Conservation (phyloP, 2,888 invertebrate genomes). For the Scaptomyza caliginosa region DNA sequence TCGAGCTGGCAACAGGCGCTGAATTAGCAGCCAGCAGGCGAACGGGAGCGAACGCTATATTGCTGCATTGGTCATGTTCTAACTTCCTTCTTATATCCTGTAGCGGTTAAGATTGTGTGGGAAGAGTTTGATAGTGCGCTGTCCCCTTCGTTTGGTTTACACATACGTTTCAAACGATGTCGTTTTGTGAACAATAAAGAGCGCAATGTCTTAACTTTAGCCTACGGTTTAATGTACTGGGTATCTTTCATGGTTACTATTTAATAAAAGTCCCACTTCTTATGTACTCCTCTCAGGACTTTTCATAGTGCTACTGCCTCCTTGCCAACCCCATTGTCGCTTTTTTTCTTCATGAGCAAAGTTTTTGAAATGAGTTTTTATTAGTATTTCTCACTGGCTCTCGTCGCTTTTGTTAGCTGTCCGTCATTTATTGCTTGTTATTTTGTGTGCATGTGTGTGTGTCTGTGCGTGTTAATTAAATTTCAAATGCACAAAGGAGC, state of each 20-base stretch:
- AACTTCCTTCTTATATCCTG: background rate
- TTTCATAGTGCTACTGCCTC: background rate
- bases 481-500: constrained; percentile 71
- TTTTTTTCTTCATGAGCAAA: constrained; percentile 62
- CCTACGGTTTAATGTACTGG: no score
- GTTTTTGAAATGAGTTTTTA: constrained; percentile 76
- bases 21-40: constrained; percentile 65
- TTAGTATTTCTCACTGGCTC: constrained; percentile 60
- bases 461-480: constrained; percentile 69
- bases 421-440: constrained; percentile 23
- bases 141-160: no score
- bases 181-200: background rate
- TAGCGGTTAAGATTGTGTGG: background rate
- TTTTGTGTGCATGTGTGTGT: constrained; percentile 13
- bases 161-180: no score
- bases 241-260: no score
- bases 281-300: background rate
- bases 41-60: constrained; percentile 34
- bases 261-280: background rate
- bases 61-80: constrained; percentile 36
- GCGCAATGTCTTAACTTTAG: background rate
- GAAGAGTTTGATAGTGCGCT: background rate
- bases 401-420: constrained; percentile 11
- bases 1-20: constrained; percentile 65
- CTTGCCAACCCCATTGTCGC: constrained; percentile 17